Evolutionary conservation across 2,113 vertebrate genomes (phyloP).

Genomic region (Neodontobutis hainanensis): DNA sequence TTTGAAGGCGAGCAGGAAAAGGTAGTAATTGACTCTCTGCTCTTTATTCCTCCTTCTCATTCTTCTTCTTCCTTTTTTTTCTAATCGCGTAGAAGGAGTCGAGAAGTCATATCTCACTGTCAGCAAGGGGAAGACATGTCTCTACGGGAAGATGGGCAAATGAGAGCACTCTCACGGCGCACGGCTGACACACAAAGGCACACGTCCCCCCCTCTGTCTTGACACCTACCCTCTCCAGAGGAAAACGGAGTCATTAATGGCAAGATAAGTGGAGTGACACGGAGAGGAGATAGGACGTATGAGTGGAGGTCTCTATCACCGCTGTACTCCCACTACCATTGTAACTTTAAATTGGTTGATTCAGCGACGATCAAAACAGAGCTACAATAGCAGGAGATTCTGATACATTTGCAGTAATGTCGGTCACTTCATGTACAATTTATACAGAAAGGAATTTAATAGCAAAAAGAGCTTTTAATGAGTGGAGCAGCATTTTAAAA

Average conservation of each 20-base stretch:
- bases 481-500: no score
- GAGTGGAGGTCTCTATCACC: slow-evolving; percentile 17
- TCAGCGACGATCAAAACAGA: no score
- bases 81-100: slow-evolving; percentile 37
- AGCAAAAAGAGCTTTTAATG: no score
- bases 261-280: slow-evolving; percentile 33
- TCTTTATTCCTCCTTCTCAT: slow-evolving; percentile 55
- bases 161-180: not conserved
- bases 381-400: no score
- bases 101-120: slow-evolving; percentile 47
- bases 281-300: slow-evolving; percentile 15
- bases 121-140: slow-evolving; percentile 34
- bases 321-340: not conserved
- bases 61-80: slow-evolving; percentile 19
- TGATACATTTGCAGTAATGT: no score
- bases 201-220: not conserved
- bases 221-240: slow-evolving; percentile 27
- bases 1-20: slow-evolving; percentile 65
- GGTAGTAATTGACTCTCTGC: slow-evolving; percentile 66
- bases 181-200: slow-evolving; percentile 6
- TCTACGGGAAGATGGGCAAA: slow-evolving; percentile 20
- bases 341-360: not conserved
- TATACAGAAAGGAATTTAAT: no score
- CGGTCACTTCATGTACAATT: no score
- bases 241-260: slow-evolving; percentile 48